These are phyloP conservation scores for Lacerta bilineata DNA, from an alignment of 2,797 vertebrate genomes.

Conservation along the genomic window DNA sequence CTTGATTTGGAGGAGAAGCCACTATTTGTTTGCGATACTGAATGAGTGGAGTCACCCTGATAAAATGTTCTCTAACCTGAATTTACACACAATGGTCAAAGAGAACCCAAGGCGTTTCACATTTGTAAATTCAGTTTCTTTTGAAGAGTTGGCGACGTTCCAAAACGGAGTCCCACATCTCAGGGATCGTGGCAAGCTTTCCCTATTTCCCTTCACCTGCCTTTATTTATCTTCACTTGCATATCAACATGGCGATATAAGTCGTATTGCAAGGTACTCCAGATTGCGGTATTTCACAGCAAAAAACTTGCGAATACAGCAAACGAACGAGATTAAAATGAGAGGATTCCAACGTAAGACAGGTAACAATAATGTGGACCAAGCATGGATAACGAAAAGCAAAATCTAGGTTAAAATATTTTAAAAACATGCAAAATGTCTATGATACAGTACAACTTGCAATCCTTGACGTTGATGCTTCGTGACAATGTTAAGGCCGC, in stretches of 20 bases:
- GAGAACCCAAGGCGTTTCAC: background rate
- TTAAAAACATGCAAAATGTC: background rate
- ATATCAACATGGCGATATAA: background rate
- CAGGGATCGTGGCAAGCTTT: background rate
- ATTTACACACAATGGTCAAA: background rate
- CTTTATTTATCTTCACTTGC: background rate
- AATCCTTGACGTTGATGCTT: background rate
- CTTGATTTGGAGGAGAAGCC: background rate
- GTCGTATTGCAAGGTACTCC: background rate
- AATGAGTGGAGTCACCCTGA: background rate
- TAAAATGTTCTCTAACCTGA: background rate
- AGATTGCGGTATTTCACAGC: too few relatives aligned
- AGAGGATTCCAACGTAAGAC: background rate
- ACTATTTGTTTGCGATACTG: too few relatives aligned
- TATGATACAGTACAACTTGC: background rate
- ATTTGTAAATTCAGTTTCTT: background rate
- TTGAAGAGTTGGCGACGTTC: background rate
- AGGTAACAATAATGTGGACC: background rate
- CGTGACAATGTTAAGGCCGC: background rate
- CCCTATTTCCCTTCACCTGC: background rate
- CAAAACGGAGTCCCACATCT: background rate
- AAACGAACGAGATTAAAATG: conserved; percentile 7
- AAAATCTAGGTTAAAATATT: background rate
- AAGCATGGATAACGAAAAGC: background rate
- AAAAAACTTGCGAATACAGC: background rate